Evolutionary conservation across 1,140 invertebrate genomes (phyloP), one percentile per base, ranked within the genome.

Genomic region (Drosophila varians): DNA sequence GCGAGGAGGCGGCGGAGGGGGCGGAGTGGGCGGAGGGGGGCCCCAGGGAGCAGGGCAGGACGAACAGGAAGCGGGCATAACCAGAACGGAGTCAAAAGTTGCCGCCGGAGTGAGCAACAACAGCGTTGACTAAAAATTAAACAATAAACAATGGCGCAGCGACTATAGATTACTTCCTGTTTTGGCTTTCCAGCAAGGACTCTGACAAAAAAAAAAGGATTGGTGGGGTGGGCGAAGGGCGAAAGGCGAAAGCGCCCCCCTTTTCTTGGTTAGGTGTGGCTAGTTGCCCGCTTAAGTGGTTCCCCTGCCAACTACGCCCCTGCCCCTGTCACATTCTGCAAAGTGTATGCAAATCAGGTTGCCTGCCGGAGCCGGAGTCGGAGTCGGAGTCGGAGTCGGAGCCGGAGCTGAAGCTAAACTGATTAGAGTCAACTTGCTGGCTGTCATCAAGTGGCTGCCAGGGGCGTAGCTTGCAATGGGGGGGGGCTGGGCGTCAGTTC

Each of bases 121-220:
- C 47, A 72, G 72, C 72, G 78, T 71, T 71, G 82, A 74, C 82
- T 86, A 87, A 86, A 86, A 86, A 86, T 86, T 86, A 86, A 86
- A 87, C 82, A 86, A 87, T 86, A 86, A 86, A 86, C 82, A 86
- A 88, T 87, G 74, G 77, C 77, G 82, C 38, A 66, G 82, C 82
- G 82, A 87, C 82, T 86, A 86, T 86, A 87, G 82, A 86, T 86
- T 86, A 86, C 82, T 86, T 86, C 82, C 82, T 86, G 82, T 87
- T 86, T 86, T 87, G 77, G 82, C 28, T 31, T 31, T 11, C 28
- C 28, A 11, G 28, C 28, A 9, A 31, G 28, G 28, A 31, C 28
- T 7, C 21, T 23, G 21, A 5, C 34, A 36, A 7, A 16, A 40
- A 23, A 12, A 26, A 25, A 43, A 26, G 45, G 23, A 26, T 8